phyloP scores from a whole-genome alignment of 2,797 vertebrate species.

The Poeciliopsis presidionis region DNA sequence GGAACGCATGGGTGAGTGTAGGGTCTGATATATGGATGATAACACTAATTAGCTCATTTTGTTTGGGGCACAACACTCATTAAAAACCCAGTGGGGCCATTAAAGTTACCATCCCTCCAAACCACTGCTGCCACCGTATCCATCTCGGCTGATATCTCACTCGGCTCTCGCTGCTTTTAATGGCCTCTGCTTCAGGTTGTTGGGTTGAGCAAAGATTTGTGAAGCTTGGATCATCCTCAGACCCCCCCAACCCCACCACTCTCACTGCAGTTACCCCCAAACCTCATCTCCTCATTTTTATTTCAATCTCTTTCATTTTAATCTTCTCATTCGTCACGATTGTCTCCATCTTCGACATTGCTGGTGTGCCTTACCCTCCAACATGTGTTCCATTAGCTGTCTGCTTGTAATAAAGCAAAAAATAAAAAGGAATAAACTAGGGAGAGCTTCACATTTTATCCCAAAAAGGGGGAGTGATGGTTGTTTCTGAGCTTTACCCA shows the following conservation, averaged over 20 bases:
- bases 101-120: slow-evolving; percentile 86
- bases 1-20: slow-evolving; percentile 73
- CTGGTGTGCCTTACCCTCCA: background rate
- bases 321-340: slow-evolving; percentile 9
- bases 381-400: slow-evolving; percentile 56
- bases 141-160: slow-evolving; percentile 76
- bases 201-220: slow-evolving; percentile 80
- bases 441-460: slow-evolving; percentile 58
- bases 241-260: background rate
- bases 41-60: slow-evolving; percentile 89
- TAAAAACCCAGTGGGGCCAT: slow-evolving; percentile 88
- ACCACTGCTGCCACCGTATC: slow-evolving; percentile 80
- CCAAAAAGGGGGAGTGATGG: slow-evolving; percentile 46
- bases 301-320: slow-evolving; percentile 46
- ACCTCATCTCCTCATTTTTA: slow-evolving; percentile 55
- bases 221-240: slow-evolving; percentile 59
- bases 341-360: background rate
- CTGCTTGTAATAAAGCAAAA: slow-evolving; percentile 59
- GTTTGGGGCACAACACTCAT: slow-evolving; percentile 88
- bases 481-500: slow-evolving; percentile 78
- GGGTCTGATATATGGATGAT: slow-evolving; percentile 86
- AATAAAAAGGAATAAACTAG: slow-evolving; percentile 1
- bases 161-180: slow-evolving; percentile 75
- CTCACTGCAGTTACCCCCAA: slow-evolving; percentile 6
- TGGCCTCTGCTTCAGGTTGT: slow-evolving; percentile 84